Evolutionary conservation across 2,113 vertebrate genomes (phyloP).

Genomic region (Oophaga pumilio): DNA sequence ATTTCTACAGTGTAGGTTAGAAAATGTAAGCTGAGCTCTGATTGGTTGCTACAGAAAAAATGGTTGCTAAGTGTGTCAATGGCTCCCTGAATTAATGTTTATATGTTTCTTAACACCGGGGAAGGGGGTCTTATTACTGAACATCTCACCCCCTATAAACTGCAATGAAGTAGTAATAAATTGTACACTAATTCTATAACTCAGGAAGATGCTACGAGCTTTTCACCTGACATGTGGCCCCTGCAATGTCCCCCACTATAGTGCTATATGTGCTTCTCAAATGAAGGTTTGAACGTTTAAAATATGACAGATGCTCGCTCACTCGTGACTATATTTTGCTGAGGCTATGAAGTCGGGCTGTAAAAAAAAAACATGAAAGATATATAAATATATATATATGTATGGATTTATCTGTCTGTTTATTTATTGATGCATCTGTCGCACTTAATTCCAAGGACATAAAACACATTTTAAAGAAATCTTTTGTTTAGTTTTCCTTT

Average conservation of each 20-base stretch:
- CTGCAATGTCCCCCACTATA: not conserved
- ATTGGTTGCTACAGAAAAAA: not conserved
- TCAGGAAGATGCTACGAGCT: constrained; percentile 36
- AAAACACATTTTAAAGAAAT: constrained; percentile 30
- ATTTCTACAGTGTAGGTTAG: not conserved
- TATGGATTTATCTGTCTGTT: constrained; percentile 16
- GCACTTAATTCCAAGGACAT: constrained; percentile 10
- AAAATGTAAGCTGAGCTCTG: constrained; percentile 1
- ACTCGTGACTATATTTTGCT: constrained; percentile 12
- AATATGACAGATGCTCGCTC: constrained; percentile 15
- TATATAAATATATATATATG: constrained; percentile 1
- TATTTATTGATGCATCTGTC: constrained; percentile 34
- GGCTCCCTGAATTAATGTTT: not conserved
- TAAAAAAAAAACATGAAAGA: not conserved
- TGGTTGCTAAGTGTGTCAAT: not conserved
- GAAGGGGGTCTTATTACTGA: not conserved
- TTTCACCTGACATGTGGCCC: not conserved
- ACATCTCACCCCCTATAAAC: constrained; percentile 13
- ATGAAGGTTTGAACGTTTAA: constrained; percentile 42
- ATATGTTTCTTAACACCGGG: not conserved
- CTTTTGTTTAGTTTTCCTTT: not conserved
- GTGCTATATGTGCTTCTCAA: not conserved
- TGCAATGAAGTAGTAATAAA: not conserved
- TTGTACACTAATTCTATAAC: constrained; percentile 20
- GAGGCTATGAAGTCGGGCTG: not conserved